phyloP scores from a whole-genome alignment of 2,113 vertebrate genomes.

The Hemicordylus capensis region DNA sequence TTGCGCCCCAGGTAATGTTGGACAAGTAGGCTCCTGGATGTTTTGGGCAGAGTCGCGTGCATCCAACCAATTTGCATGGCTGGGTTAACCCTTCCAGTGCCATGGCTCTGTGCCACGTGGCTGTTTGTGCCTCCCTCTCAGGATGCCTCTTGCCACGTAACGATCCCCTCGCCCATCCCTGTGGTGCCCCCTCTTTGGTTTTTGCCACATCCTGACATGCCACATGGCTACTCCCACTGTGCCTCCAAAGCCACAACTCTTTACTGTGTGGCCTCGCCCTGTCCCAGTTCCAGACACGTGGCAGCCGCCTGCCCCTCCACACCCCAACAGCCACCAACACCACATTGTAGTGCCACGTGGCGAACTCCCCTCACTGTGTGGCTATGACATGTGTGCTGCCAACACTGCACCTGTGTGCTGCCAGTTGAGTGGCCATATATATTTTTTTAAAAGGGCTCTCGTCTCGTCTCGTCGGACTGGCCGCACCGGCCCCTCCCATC shows the following conservation, averaged over 20 bases:
- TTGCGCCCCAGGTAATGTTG: background rate
- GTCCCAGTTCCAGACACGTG: background rate
- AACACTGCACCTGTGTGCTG: background rate
- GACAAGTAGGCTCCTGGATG: background rate
- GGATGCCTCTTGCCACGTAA: conserved; percentile 24
- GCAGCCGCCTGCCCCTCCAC: background rate
- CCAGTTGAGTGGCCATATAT: conserved; percentile 14
- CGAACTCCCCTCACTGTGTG: conserved; percentile 4
- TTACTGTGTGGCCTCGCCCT: background rate
- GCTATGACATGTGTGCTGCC: conserved; percentile 10
- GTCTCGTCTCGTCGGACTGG: conserved; percentile 33
- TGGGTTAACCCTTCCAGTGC: conserved; percentile 27
- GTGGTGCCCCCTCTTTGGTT: background rate
- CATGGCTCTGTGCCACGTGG: conserved; percentile 5
- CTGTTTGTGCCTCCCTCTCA: conserved; percentile 15
- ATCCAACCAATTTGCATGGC: conserved; percentile 21
- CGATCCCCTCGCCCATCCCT: background rate
- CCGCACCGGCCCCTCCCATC: conserved; percentile 1
- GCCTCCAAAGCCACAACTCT: conserved; percentile 29
- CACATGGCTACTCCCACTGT: conserved; percentile 28
- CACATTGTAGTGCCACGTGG: conserved; percentile 1
- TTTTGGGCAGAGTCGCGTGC: background rate
- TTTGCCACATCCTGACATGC: background rate
- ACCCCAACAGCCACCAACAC: background rate
- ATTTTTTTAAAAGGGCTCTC: conserved; percentile 33